phyloP scores from a whole-genome alignment of 2,113 vertebrate species.

The Mohoua ochrocephala region DNA sequence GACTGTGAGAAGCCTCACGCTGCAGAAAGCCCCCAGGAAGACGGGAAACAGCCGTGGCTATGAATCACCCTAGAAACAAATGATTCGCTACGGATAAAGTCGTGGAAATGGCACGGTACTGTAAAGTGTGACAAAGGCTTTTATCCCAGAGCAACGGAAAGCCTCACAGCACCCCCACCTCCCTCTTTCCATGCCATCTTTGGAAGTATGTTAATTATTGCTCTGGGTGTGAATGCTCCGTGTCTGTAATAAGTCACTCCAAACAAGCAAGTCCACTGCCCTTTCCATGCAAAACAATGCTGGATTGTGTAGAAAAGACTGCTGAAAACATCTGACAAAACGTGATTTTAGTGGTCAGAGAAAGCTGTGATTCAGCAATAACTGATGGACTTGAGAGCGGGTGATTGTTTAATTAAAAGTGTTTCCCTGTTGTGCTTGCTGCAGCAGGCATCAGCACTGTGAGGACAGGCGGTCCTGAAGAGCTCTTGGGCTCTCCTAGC shows the following conservation, averaged over 20 bases:
- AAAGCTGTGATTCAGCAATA: neutral
- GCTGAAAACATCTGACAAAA: neutral
- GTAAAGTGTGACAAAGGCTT: conserved; percentile 12
- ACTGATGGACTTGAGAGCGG: neutral
- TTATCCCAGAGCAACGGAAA: conserved; percentile 1
- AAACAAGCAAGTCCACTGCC: neutral
- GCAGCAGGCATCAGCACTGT: neutral
- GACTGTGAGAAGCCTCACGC: neutral
- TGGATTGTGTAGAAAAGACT: neutral
- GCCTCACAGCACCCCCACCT: neutral
- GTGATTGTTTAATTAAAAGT: neutral
- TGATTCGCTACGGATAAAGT: neutral
- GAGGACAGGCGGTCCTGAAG: neutral
- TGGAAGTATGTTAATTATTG: neutral
- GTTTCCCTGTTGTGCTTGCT: neutral
- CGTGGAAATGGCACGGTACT: neutral
- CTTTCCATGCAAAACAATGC: neutral
- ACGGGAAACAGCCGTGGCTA: neutral
- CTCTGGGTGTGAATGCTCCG: neutral
- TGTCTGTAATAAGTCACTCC: neutral
- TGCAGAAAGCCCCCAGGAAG: neutral
- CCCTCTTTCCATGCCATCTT: neutral
- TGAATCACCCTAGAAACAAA: conserved; percentile 47
- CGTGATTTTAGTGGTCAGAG: neutral
- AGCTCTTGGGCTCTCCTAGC: neutral